phyloP scores from a whole-genome alignment of 1,140 invertebrate genomes.

The Fopius arisanus region DNA sequence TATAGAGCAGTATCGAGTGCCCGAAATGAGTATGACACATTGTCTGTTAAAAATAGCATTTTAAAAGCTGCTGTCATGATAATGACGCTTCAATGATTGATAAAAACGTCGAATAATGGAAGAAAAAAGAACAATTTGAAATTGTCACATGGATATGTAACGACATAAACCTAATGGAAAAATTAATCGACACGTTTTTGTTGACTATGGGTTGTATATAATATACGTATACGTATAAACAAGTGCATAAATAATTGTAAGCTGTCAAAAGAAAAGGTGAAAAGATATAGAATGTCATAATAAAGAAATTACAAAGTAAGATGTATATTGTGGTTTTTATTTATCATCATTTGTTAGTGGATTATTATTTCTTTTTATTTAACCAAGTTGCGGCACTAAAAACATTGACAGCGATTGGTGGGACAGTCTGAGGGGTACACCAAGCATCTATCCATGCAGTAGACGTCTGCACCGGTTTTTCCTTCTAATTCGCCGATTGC shows the following conservation, averaged over 20 bases:
- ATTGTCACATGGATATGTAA: neutral
- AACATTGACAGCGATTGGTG: slow-evolving; percentile 76
- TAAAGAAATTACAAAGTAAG: neutral
- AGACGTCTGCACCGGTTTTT: slow-evolving; percentile 77
- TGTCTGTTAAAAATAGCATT: slow-evolving; percentile 6
- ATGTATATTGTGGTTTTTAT: neutral
- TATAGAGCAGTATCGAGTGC: slow-evolving; percentile 7
- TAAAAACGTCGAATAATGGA: slow-evolving; percentile 34
- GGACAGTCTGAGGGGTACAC: slow-evolving; percentile 78
- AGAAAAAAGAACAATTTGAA: slow-evolving; percentile 19
- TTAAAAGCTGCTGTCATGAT: slow-evolving; percentile 12
- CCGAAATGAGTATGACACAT: slow-evolving; percentile 13
- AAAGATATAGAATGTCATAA: slow-evolving; percentile 55
- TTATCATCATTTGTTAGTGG: slow-evolving; percentile 18
- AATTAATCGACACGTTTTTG: slow-evolving; percentile 42
- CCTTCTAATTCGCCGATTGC: slow-evolving; percentile 79
- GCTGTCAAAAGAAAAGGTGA: slow-evolving; percentile 45
- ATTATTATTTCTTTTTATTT: neutral
- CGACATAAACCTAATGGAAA: slow-evolving; percentile 37
- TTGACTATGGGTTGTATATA: slow-evolving; percentile 41
- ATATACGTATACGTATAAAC: slow-evolving; percentile 44
- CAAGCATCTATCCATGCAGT: slow-evolving; percentile 84
- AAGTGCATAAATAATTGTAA: slow-evolving; percentile 51
- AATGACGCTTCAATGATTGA: slow-evolving; percentile 3
- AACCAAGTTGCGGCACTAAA: neutral